Conservation (phyloP, 30 jellyfish, hydroid and myxozoan genomes). For the Turritopsis dohrnii region DNA sequence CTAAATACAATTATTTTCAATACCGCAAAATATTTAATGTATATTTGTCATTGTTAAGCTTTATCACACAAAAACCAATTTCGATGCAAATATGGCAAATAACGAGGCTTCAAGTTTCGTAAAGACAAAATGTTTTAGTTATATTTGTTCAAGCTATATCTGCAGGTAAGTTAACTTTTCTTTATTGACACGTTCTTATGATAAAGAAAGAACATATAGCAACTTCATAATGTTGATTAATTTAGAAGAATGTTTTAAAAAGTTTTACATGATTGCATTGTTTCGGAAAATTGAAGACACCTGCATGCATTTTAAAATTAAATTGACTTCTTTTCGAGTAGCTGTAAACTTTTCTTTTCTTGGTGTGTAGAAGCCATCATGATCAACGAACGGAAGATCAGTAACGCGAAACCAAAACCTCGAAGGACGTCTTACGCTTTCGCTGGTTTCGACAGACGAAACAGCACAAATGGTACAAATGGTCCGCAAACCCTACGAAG, state of each 20-base stretch:
- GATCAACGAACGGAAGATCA: background rate
- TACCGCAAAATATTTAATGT: background rate
- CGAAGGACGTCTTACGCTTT: background rate
- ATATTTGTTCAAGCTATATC: background rate
- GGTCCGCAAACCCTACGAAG: background rate
- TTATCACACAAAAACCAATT: no score
- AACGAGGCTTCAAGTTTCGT: background rate
- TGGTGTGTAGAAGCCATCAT: background rate
- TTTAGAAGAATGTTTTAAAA: background rate
- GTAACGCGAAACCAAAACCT: background rate
- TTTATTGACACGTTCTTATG: no score
- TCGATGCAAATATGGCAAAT: background rate
- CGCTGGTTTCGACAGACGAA: background rate
- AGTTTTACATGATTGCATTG: background rate
- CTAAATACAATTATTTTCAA: no score
- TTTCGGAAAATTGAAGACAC: background rate
- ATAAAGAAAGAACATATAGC: background rate
- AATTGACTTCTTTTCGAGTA: no score
- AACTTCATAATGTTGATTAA: background rate
- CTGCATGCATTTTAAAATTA: background rate
- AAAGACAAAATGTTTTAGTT: background rate
- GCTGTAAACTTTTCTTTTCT: no score
- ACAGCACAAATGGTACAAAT: background rate
- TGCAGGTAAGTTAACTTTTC: no score
- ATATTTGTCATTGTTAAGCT: background rate